Percentiles rank a stretch among this genome's conserved stretches.
phyloP scores from a whole-genome alignment of 1,140 invertebrate genomes.

The Drosophila subobscura region DNA sequence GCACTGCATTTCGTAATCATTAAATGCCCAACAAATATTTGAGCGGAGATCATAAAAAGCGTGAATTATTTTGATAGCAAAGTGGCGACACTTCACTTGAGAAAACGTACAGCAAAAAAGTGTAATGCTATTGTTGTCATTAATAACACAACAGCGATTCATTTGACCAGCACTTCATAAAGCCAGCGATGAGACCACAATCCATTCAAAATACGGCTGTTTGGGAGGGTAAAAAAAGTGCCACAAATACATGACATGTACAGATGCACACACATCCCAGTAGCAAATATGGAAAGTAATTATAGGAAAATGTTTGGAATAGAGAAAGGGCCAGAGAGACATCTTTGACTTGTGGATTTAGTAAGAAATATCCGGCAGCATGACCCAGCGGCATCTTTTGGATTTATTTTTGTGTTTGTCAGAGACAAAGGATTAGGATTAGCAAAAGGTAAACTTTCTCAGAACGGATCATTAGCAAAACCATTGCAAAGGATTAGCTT shows the following conservation, averaged over 20 bases:
- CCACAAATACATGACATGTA: slow-evolving; percentile 15
- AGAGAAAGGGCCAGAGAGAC: too few relatives aligned
- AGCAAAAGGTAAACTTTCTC: too few relatives aligned
- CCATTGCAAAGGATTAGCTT: too few relatives aligned
- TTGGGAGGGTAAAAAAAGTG: background rate
- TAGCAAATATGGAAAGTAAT: too few relatives aligned
- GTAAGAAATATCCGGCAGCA: background rate
- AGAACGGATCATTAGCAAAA: too few relatives aligned
- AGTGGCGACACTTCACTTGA: slow-evolving; percentile 31
- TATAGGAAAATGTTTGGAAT: too few relatives aligned
- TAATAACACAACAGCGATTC: slow-evolving; percentile 50
- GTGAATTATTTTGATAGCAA: slow-evolving; percentile 44
- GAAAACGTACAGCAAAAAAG: slow-evolving; percentile 18
- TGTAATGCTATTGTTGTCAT: slow-evolving; percentile 47
- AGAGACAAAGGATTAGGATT: too few relatives aligned
- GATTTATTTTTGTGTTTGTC: background rate
- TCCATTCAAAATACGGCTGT: slow-evolving; percentile 25
- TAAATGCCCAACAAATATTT: slow-evolving; percentile 16
- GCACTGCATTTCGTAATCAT: slow-evolving; percentile 36
- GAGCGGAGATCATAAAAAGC: slow-evolving; percentile 26
- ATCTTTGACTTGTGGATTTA: background rate
- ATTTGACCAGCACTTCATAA: slow-evolving; percentile 62
- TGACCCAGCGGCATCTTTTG: too few relatives aligned
- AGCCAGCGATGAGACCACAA: slow-evolving; percentile 28
- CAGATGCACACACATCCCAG: background rate